Conservation (phyloP, 2,113 vertebrate genomes). For the Chitala chitala region DNA sequence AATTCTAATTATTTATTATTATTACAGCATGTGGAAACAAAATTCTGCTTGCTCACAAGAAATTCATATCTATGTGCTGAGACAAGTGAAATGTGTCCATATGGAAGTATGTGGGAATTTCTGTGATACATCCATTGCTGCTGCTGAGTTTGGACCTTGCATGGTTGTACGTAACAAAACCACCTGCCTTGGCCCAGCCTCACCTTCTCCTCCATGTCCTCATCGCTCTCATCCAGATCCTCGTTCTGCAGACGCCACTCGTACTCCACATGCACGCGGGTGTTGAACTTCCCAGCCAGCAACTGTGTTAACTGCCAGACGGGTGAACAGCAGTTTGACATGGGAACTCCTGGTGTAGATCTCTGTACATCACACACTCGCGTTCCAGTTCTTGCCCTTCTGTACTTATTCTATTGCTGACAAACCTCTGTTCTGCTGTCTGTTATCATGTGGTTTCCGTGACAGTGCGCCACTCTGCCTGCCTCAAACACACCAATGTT, state of each 20-base stretch:
- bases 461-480: too few relatives aligned
- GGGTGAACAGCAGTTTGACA: neutral
- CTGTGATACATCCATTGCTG: too few relatives aligned
- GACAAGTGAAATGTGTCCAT: too few relatives aligned
- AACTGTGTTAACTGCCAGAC: constrained; percentile 78
- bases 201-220: constrained; percentile 89
- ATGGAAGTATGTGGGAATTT: too few relatives aligned
- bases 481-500: too few relatives aligned
- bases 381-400: too few relatives aligned
- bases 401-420: neutral
- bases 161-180: neutral
- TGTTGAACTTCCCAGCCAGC: constrained; percentile 85
- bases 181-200: neutral
- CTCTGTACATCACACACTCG: too few relatives aligned
- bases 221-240: constrained; percentile 92
- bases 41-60: too few relatives aligned
- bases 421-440: neutral
- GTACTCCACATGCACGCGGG: constrained; percentile 92
- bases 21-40: too few relatives aligned
- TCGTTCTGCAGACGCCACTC: constrained; percentile 90
- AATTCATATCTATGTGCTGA: too few relatives aligned
- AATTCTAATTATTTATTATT: too few relatives aligned
- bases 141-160: neutral
- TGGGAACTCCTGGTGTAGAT: neutral
- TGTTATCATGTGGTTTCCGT: neutral